Evolutionary conservation across 2,888 invertebrate species (phyloP).

Genomic region (Leptinotarsa juncta): DNA sequence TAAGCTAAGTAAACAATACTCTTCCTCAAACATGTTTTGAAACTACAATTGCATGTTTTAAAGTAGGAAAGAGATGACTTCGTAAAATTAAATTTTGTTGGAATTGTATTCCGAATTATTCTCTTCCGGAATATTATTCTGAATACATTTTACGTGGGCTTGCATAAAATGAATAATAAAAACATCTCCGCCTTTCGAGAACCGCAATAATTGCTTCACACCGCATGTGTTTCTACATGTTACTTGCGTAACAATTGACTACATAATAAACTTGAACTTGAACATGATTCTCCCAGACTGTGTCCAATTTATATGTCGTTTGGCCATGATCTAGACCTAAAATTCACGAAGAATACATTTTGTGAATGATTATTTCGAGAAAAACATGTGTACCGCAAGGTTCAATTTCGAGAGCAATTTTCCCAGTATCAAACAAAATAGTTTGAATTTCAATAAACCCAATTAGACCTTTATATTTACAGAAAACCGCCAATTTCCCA

Average conservation of each 20-base stretch:
- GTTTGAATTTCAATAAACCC: too few species aligned
- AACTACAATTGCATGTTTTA: too few species aligned
- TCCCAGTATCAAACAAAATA: too few species aligned
- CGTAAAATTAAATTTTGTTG: too few species aligned
- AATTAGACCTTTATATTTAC: not conserved
- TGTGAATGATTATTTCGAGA: too few species aligned
- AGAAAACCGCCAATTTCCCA: slow-evolving; percentile 24
- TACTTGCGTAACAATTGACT: not conserved
- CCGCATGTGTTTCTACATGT: not conserved
- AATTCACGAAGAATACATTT: too few species aligned
- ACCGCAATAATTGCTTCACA: not conserved
- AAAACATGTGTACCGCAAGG: not conserved
- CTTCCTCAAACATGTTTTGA: too few species aligned
- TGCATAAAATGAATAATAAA: slow-evolving; percentile 7
- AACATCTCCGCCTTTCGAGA: not conserved
- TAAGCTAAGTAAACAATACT: too few species aligned
- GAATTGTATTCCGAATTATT: too few species aligned
- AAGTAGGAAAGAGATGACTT: too few species aligned
- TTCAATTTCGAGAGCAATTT: not conserved
- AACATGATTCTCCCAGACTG: not conserved
- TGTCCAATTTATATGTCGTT: not conserved
- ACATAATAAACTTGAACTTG: not conserved
- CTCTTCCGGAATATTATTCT: not conserved
- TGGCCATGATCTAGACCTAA: too few species aligned
- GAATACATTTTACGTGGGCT: not conserved